Evolutionary conservation across 2,888 invertebrate genomes (phyloP).

Genomic region (Gibbula magus): DNA sequence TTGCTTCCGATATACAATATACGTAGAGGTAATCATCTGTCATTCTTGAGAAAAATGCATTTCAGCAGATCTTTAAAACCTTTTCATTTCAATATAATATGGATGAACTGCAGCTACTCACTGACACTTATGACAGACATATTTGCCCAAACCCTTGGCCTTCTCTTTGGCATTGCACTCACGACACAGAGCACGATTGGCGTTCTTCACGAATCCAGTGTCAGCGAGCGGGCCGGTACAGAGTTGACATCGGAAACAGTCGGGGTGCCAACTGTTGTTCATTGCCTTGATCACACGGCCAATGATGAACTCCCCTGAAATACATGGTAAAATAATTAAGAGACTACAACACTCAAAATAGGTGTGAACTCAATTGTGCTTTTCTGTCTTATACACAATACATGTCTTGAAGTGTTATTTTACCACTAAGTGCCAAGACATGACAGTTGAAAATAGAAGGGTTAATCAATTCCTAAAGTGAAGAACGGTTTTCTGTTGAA

Average conservation of each 20-base stretch:
- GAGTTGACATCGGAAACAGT: constrained; percentile 96
- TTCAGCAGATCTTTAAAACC: no score
- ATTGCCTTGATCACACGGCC: constrained; percentile 99
- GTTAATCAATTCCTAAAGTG: no score
- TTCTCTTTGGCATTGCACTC: constrained; percentile 97
- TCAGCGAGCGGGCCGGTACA: constrained; percentile 95
- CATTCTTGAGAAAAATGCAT: no score
- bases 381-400: no score
- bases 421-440: no score
- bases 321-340: background rate
- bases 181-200: constrained; percentile 90
- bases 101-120: constrained; percentile 78
- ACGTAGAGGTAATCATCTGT: no score
- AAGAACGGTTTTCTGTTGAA: no score
- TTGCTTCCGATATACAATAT: no score
- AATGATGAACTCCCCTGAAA: constrained; percentile 92
- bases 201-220: constrained; percentile 90
- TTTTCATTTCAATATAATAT: no score
- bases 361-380: background rate
- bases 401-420: no score
- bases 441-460: no score
- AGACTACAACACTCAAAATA: background rate
- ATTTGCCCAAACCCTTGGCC: constrained; percentile 94
- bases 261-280: constrained; percentile 99
- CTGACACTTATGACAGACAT: constrained; percentile 99